Percentiles rank a stretch among this genome's conserved stretches.
Conservation (phyloP, 2,797 vertebrate genomes). For the Acrossocheilus wenchowensis region DNA sequence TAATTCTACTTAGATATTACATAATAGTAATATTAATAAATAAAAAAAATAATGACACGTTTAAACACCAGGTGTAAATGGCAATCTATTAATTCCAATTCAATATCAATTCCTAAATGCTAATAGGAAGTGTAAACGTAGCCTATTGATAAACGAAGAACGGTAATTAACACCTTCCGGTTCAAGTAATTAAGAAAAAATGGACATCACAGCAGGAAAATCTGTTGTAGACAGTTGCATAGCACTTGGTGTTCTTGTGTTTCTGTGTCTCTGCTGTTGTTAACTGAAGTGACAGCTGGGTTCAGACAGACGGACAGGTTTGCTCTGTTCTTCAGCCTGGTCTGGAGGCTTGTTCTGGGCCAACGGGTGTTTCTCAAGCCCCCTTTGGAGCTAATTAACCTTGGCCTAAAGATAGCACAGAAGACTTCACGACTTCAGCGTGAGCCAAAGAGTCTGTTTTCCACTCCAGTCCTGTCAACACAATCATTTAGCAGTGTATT, state of each 20-base stretch:
- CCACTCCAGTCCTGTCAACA: conserved; percentile 12
- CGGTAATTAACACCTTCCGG: conserved; percentile 4
- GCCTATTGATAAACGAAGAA: background rate
- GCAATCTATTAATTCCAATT: too few relatives aligned
- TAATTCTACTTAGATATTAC: background rate
- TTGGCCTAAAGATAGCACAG: conserved; percentile 54
- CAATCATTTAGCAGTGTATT: background rate
- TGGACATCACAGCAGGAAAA: conserved; percentile 3
- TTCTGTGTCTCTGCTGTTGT: conserved; percentile 13
- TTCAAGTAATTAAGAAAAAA: background rate
- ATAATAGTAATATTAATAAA: background rate
- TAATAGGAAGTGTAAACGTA: background rate
- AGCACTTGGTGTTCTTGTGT: background rate
- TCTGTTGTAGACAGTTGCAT: background rate
- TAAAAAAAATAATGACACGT: background rate
- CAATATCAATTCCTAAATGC: background rate
- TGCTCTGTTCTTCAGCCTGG: conserved; percentile 33
- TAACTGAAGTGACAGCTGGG: conserved; percentile 21
- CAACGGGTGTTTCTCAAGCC: conserved; percentile 35
- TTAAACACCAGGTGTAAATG: background rate
- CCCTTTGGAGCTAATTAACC: conserved; percentile 58
- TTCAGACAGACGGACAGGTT: conserved; percentile 23
- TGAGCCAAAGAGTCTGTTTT: conserved; percentile 39
- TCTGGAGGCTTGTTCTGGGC: conserved; percentile 42
- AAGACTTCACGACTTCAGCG: conserved; percentile 41